phyloP scores from a whole-genome alignment of 2,113 vertebrate genomes.

The Calypte anna region DNA sequence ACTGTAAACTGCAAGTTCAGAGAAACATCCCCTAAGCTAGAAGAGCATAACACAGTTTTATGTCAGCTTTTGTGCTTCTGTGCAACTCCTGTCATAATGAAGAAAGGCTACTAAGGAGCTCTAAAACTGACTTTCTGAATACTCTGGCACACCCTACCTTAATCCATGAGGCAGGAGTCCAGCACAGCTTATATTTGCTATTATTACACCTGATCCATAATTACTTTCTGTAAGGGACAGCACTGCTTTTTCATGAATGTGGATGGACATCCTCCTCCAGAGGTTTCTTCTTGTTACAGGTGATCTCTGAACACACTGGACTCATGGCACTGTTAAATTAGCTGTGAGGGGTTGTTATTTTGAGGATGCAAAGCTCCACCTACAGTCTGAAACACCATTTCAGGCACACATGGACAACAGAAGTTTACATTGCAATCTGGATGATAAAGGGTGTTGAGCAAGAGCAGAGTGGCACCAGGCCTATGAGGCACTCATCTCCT shows the following conservation, averaged over 20 bases:
- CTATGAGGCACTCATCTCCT: background rate
- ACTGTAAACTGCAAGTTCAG: background rate
- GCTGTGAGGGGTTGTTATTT: background rate
- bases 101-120: background rate
- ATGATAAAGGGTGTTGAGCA: background rate
- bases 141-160: background rate
- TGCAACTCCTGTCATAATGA: background rate
- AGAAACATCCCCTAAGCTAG: background rate
- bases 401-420: background rate
- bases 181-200: background rate
- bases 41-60: background rate
- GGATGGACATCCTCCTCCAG: background rate
- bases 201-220: background rate
- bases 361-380: background rate
- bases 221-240: background rate
- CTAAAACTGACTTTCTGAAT: background rate
- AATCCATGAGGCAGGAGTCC: background rate
- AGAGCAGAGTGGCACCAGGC: background rate
- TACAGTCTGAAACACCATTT: background rate
- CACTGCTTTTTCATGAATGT: background rate
- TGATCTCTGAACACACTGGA: background rate
- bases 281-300: background rate
- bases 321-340: background rate
- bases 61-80: background rate
- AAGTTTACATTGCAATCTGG: background rate